Percentiles rank a stretch among this genome's conserved stretches.
Conservation (phyloP, 2,797 vertebrate genomes). For the Erethizon dorsatum region DNA sequence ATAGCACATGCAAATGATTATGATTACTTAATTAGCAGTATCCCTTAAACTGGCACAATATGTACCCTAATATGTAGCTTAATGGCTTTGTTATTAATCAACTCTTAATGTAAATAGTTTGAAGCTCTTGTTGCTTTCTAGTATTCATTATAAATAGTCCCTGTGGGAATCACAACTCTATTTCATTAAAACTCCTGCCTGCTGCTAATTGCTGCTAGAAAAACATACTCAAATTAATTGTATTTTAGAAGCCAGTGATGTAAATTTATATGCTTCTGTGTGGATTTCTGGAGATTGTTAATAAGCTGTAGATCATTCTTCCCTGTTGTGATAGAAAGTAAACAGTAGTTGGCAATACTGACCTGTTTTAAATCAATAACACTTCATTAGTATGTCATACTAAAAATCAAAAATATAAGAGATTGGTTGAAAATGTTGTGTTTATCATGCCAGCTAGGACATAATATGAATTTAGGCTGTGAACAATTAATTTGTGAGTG, state of each 20-base stretch:
- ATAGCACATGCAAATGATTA: slow-evolving; percentile 77
- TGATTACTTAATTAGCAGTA: slow-evolving; percentile 83
- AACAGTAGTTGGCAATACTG: slow-evolving; percentile 39
- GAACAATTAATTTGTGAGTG: slow-evolving; percentile 83
- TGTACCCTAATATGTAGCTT: slow-evolving; percentile 79
- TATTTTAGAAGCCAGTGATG: slow-evolving; percentile 81
- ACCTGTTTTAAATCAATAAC: slow-evolving; percentile 73
- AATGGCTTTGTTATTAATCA: slow-evolving; percentile 89
- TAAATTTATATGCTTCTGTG: slow-evolving; percentile 75
- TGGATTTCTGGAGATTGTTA: slow-evolving; percentile 59
- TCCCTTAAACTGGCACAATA: slow-evolving; percentile 79
- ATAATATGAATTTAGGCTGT: slow-evolving; percentile 66
- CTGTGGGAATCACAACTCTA: slow-evolving; percentile 87
- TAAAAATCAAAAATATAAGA: slow-evolving; percentile 57
- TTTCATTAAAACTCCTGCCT: slow-evolving; percentile 88
- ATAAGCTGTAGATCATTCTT: slow-evolving; percentile 62
- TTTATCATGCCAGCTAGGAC: slow-evolving; percentile 71
- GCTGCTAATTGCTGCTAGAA: slow-evolving; percentile 88
- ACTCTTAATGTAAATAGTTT: slow-evolving; percentile 87
- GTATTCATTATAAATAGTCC: slow-evolving; percentile 87
- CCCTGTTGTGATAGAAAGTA: not conserved
- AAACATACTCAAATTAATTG: slow-evolving; percentile 87
- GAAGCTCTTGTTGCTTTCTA: slow-evolving; percentile 84
- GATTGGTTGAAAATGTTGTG: slow-evolving; percentile 70
- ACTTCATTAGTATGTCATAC: slow-evolving; percentile 53